Percentiles rank a stretch among this genome's conserved stretches.
Evolutionary conservation across 2,113 vertebrate genomes (phyloP).

Genomic region (Seriola quinqueradiata): DNA sequence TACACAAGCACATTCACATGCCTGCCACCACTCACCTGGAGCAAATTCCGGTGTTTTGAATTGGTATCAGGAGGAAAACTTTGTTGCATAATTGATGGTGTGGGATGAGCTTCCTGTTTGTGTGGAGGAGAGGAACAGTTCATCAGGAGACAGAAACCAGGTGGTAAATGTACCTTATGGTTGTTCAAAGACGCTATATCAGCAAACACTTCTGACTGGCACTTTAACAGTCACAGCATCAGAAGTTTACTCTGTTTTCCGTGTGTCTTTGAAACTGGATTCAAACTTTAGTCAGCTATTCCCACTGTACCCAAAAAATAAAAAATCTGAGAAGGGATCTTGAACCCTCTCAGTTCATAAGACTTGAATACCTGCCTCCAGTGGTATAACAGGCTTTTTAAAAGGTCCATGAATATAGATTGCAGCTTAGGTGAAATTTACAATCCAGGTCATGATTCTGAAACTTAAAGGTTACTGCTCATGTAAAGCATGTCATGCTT

Average conservation of each 20-base stretch:
- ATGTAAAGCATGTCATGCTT: conserved; percentile 6
- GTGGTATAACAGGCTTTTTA: conserved; percentile 53
- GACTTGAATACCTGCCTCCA: conserved; percentile 50
- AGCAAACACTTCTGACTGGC: conserved; percentile 18
- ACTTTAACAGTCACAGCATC: background rate
- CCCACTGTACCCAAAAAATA: conserved; percentile 21
- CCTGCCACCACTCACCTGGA: conserved; percentile 53
- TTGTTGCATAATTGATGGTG: conserved; percentile 67
- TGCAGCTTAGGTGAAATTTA: conserved; percentile 52
- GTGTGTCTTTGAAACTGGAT: conserved; percentile 30
- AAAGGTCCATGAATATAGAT: conserved; percentile 73
- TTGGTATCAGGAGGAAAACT: conserved; percentile 38
- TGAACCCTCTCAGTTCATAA: conserved; percentile 48
- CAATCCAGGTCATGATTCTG: conserved; percentile 49
- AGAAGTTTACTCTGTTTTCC: background rate
- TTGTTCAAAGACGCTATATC: conserved; percentile 28
- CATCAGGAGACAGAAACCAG: conserved; percentile 23
- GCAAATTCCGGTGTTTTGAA: conserved; percentile 38
- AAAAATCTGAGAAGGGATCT: conserved; percentile 27
- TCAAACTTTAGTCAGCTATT: conserved; percentile 15
- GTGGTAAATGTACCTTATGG: conserved; percentile 12
- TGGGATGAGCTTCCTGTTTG: conserved; percentile 61
- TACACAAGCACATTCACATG: conserved; percentile 49
- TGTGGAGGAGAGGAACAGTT: conserved; percentile 44
- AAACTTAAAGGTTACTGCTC: conserved; percentile 30